Evolutionary conservation across 2,113 vertebrate species (phyloP).

Genomic region (Dicentrarchus labrax): DNA sequence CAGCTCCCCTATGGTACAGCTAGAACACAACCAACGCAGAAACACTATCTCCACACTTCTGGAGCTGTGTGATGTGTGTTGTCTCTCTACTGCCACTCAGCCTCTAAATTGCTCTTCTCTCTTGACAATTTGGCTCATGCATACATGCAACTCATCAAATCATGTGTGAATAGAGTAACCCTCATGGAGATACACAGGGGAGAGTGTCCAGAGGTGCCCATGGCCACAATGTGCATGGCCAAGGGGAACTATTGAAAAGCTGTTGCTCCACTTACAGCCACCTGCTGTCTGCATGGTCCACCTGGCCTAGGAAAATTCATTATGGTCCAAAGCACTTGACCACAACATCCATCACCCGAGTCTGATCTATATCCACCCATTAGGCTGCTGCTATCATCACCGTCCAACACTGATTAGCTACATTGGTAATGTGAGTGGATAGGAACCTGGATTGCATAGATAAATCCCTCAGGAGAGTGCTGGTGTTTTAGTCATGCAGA

Average conservation of each 20-base stretch:
- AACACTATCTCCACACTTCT: conserved; percentile 13
- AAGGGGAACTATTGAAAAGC: conserved; percentile 46
- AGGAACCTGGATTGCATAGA: conserved; percentile 44
- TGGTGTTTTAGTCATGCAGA: conserved; percentile 47
- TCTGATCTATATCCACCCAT: conserved; percentile 72
- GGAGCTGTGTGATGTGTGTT: conserved; percentile 13
- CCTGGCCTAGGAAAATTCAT: conserved; percentile 69
- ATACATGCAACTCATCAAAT: conserved; percentile 34
- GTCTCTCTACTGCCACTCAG: conserved; percentile 4
- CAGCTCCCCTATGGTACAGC: conserved; percentile 38
- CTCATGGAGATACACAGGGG: conserved; percentile 9
- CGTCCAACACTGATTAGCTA: conserved; percentile 66
- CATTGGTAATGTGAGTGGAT: conserved; percentile 52
- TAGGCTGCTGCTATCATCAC: conserved; percentile 65
- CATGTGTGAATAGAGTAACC: background rate
- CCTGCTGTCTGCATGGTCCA: conserved; percentile 66
- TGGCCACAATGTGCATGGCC: conserved; percentile 19
- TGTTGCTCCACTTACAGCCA: conserved; percentile 62
- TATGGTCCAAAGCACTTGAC: conserved; percentile 66
- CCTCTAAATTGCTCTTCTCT: conserved; percentile 6
- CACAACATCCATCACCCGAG: conserved; percentile 71
- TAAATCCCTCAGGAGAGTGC: conserved; percentile 38
- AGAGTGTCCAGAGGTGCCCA: conserved; percentile 14
- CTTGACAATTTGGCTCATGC: conserved; percentile 26
- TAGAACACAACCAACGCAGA: conserved; percentile 22